phyloP scores from a whole-genome alignment of 2,888 invertebrate species.

The Melanotus villosus region DNA sequence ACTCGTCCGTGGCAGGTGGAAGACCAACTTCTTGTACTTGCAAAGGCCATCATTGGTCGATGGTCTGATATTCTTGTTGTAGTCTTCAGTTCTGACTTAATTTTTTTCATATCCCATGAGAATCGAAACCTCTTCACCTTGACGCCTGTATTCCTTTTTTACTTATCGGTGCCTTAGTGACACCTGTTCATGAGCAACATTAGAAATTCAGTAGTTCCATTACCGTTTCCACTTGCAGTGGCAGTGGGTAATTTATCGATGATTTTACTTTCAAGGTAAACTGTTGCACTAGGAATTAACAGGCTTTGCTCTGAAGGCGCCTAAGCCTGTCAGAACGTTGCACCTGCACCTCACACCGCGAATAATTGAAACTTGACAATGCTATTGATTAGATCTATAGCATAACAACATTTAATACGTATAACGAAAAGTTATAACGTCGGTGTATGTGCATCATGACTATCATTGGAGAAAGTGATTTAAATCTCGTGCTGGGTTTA shows the following conservation, averaged over 20 bases:
- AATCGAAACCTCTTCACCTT: slow-evolving; percentile 20
- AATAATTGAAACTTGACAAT: slow-evolving; percentile 30
- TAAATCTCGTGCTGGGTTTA: slow-evolving; percentile 34
- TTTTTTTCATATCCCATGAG: slow-evolving; percentile 38
- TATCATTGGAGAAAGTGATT: slow-evolving; percentile 39
- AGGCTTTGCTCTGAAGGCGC: slow-evolving; percentile 17
- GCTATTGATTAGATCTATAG: slow-evolving; percentile 4
- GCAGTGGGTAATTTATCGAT: slow-evolving; percentile 11
- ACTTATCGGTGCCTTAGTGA: neutral
- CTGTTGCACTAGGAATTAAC: slow-evolving; percentile 24
- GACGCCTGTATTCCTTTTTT: slow-evolving; percentile 27
- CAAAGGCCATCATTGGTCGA: slow-evolving; percentile 59
- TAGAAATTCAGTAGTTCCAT: slow-evolving; percentile 13
- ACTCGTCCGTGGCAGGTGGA: slow-evolving; percentile 64
- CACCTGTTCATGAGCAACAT: slow-evolving; percentile 14
- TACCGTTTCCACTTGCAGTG: slow-evolving; percentile 13
- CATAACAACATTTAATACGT: slow-evolving; percentile 17
- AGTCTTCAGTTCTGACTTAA: slow-evolving; percentile 45
- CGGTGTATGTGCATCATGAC: slow-evolving; percentile 29
- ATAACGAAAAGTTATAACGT: neutral
- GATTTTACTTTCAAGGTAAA: slow-evolving; percentile 34
- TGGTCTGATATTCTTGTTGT: slow-evolving; percentile 48
- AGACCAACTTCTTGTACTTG: slow-evolving; percentile 54
- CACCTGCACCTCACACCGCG: slow-evolving; percentile 26
- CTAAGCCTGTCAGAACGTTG: slow-evolving; percentile 9